Evolutionary conservation across 2,797 vertebrate species (phyloP).

Genomic region (Podarcis siculus): DNA sequence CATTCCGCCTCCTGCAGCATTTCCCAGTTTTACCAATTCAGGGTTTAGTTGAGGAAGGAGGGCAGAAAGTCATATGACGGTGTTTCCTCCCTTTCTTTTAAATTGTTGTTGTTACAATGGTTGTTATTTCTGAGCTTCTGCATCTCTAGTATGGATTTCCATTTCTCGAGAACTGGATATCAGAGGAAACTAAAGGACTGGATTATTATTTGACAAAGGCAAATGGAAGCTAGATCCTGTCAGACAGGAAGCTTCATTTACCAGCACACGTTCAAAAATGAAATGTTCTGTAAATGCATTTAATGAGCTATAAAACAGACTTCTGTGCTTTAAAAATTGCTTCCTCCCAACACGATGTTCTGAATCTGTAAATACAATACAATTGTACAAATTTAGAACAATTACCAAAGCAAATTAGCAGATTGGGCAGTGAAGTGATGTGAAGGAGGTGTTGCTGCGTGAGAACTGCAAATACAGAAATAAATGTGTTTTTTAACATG

Average conservation of each 20-base stretch:
- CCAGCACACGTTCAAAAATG: constrained; percentile 54
- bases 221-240: constrained; percentile 26
- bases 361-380: constrained; percentile 43
- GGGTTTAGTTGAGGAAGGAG: neutral
- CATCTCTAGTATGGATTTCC: neutral
- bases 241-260: constrained; percentile 32
- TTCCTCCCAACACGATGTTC: constrained; percentile 24
- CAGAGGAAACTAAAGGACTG: too few species aligned
- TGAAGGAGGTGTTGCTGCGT: constrained; percentile 50
- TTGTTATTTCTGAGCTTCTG: neutral
- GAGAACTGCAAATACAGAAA: constrained; percentile 55
- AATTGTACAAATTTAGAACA: constrained; percentile 47
- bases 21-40: neutral
- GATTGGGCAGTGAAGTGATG: constrained; percentile 54
- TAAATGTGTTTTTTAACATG: constrained; percentile 54
- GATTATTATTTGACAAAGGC: neutral
- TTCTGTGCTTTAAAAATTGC: constrained; percentile 55
- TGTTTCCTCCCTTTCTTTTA: neutral
- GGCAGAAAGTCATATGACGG: too few species aligned
- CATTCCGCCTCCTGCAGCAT: too few species aligned
- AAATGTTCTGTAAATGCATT: constrained; percentile 64
- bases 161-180: too few species aligned
- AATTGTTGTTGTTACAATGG: neutral
- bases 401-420: constrained; percentile 53
- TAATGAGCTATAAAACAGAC: constrained; percentile 62